Base-by-base conservation (phyloP, 2,888 invertebrate genomes). In the Sericinus montela region DNA sequence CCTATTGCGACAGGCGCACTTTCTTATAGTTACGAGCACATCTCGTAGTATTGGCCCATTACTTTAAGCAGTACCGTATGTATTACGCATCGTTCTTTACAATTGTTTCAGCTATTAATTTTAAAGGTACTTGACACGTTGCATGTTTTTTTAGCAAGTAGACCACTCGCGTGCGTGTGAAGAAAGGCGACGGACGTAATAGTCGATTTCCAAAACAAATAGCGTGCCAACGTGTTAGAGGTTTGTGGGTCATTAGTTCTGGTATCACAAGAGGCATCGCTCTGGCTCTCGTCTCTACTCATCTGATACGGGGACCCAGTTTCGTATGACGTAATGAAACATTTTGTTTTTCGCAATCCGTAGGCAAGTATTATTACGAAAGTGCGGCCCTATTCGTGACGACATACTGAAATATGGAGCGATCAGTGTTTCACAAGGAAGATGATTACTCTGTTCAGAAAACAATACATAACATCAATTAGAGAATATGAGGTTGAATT, bases 201-300 rank as follows among this genome's bases (percentile, higher is more conserved):
- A 32, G 30, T 25, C 14, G 25, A 23, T 37, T 28, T 23, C 15
- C 43, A 38, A 37, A 49, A 14, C 43, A 39, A 39, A 49, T 10
- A 28, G 49, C 40, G 44, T 34, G 49, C 25, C 44, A 49, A 49
- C 35, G 11, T 11, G 49, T 44, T 39, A 28, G 38, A 43, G 34
- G 38, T 45, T 38, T 44, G 48, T 44, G 35, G 34, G 49, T 40
- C 49, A 40, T 37, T 19, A n/a, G 35, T 14, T 37, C n/a, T 16
- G 49, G 25, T 35, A 44, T 44, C 49, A 44, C 28, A 39, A 19
- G 49, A 43, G 48, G 49, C 49, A 44, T 44, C 49, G 48, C 38
- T 34, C 43, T 38, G 47, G 30, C 41, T 25, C 44, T 44, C 11
- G 43, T 25, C 34, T 23, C 32, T 10, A 32, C 32, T 11, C 34